Evolutionary conservation across 1,140 invertebrate species (phyloP).

Genomic region (Monomorium pharaonis): DNA sequence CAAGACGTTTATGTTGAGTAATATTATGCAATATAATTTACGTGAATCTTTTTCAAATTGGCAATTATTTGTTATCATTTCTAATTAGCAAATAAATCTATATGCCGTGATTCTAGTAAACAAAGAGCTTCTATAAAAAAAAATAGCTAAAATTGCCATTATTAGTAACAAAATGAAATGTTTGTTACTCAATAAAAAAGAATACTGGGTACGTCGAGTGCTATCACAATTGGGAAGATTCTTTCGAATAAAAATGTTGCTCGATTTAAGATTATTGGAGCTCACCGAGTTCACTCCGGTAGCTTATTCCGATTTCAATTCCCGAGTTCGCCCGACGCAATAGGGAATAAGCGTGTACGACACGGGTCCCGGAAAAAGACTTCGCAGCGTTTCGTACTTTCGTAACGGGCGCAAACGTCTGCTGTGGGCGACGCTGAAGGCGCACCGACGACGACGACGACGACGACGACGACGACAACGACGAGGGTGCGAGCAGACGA

Average conservation of each 20-base stretch:
- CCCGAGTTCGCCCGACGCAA: not conserved
- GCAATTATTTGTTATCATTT: not conserved
- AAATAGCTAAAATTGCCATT: too few species aligned
- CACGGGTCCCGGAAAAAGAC: not conserved
- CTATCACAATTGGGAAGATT: not conserved
- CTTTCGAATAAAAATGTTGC: not conserved
- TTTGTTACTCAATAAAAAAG: not conserved
- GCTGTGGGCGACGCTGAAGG: slow-evolving; percentile 12
- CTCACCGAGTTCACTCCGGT: not conserved
- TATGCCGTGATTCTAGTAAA: not conserved
- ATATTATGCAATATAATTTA: not conserved
- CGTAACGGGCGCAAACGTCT: slow-evolving; percentile 3
- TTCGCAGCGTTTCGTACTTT: not conserved
- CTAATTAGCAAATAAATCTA: not conserved
- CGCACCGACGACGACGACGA: not conserved
- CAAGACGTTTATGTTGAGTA: not conserved
- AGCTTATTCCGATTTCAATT: slow-evolving; percentile 10
- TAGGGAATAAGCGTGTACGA: not conserved
- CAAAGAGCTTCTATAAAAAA: not conserved
- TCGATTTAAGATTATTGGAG: not conserved
- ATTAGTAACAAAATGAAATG: not conserved
- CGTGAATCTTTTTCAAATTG: not conserved
- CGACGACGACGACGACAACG: not conserved
- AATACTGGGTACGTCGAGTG: not conserved
- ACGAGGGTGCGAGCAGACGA: slow-evolving; percentile 11